These are phyloP conservation scores for Tanytarsus gracilentus DNA, from an alignment of 2,888 invertebrate genomes.

Conservation along the genomic window DNA sequence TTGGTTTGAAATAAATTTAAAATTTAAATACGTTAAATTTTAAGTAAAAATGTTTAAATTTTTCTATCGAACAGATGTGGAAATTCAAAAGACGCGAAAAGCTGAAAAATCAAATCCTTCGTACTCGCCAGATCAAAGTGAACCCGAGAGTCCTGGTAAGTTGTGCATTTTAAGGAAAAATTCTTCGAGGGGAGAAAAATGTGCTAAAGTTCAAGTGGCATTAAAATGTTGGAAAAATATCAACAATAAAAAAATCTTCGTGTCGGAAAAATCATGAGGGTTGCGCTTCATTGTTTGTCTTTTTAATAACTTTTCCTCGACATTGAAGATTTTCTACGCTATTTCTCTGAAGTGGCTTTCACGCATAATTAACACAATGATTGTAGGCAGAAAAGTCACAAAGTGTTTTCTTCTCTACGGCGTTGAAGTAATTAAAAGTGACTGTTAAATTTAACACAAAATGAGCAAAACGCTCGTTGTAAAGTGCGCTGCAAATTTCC, in stretches of 20 bases:
- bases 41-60: neutral
- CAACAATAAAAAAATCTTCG: neutral
- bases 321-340: constrained; percentile 1
- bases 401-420: neutral
- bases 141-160: constrained; percentile 44
- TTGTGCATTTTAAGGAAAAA: constrained; percentile 16
- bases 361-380: neutral
- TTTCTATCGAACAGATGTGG: constrained; percentile 35
- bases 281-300: constrained; percentile 18
- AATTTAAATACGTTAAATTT: constrained; percentile 8
- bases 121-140: constrained; percentile 43
- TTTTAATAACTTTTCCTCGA: constrained; percentile 25
- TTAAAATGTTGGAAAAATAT: neutral
- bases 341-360: constrained; percentile 19
- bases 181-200: constrained; percentile 18
- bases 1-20: constrained; percentile 7
- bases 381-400: neutral
- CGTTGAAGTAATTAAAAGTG: neutral
- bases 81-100: constrained; percentile 38
- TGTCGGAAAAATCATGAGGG: neutral
- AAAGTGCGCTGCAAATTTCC: too few relatives aligned
- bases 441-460: neutral
- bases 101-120: constrained; percentile 41
- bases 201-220: constrained; percentile 13
- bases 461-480: too few relatives aligned